Evolutionary conservation across 2,113 vertebrate genomes (phyloP).

Genomic region (Equus quagga): DNA sequence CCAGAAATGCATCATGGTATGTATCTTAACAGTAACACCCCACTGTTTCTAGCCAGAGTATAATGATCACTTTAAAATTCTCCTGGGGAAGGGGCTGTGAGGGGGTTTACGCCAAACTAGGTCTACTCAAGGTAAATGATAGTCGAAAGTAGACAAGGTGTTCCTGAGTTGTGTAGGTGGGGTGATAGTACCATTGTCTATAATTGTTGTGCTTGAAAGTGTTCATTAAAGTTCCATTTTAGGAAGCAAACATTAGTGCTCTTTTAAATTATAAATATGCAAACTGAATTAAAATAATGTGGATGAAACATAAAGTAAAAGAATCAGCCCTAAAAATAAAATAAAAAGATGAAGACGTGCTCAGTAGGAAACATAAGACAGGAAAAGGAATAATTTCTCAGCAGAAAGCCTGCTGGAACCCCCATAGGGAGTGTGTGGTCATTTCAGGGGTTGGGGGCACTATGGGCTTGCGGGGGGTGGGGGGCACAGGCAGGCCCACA

Average conservation of each 20-base stretch:
- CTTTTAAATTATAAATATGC: background rate
- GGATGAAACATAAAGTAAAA: background rate
- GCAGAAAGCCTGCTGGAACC: background rate
- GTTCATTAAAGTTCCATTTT: background rate
- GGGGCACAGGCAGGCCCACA: background rate
- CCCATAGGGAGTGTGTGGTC: background rate
- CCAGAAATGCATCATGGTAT: background rate
- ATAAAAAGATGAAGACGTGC: background rate
- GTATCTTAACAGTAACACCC: background rate
- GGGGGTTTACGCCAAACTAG: no score
- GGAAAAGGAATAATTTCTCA: background rate
- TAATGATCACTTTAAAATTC: background rate
- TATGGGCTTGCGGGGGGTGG: background rate
- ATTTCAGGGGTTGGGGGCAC: background rate
- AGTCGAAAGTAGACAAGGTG: background rate
- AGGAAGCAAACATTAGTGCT: background rate
- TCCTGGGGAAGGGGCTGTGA: background rate
- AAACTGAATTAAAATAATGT: background rate
- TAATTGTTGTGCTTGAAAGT: background rate
- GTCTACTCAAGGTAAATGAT: background rate
- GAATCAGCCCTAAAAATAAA: background rate
- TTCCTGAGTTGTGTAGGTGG: rapidly evolving
- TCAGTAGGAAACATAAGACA: no score
- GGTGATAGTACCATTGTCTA: background rate
- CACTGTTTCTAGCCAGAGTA: background rate